Evolutionary conservation across 2,797 vertebrate species (phyloP).

Genomic region (Anolis apletophallus): DNA sequence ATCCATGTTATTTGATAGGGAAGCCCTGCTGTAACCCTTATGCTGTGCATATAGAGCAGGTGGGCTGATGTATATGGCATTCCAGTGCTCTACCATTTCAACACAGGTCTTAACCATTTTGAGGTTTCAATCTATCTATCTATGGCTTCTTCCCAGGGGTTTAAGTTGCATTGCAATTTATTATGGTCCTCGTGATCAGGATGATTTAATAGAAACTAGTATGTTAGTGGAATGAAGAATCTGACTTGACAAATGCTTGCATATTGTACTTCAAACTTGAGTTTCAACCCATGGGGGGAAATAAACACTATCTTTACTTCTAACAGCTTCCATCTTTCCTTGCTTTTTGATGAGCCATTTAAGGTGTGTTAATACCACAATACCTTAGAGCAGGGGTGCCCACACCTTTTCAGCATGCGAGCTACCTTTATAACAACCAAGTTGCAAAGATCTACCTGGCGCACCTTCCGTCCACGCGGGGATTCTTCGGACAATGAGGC

Average conservation of each 20-base stretch:
- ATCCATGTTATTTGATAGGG: not conserved
- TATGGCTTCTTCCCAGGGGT: not conserved
- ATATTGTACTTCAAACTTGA: constrained; percentile 37
- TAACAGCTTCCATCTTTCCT: constrained; percentile 15
- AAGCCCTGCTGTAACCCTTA: not conserved
- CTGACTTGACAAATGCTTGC: constrained; percentile 35
- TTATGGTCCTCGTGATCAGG: constrained; percentile 27
- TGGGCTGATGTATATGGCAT: not conserved
- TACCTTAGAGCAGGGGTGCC: not conserved
- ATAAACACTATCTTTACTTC: constrained; percentile 37
- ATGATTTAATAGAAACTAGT: not conserved
- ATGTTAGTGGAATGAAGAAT: constrained; percentile 12
- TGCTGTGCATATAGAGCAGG: not conserved
- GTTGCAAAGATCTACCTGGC: too few relatives aligned
- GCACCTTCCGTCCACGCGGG: too few relatives aligned
- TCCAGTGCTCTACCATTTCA: not conserved
- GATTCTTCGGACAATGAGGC: too few relatives aligned
- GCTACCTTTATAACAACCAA: too few relatives aligned
- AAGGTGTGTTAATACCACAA: not conserved
- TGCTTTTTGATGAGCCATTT: not conserved
- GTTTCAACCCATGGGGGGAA: constrained; percentile 28
- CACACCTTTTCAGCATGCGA: too few relatives aligned
- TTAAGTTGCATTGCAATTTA: constrained; percentile 20
- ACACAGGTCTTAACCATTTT: constrained; percentile 1
- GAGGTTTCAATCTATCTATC: constrained; percentile 1